Base-by-base conservation (phyloP, 2,113 vertebrate species). In the Meles meles region DNA sequence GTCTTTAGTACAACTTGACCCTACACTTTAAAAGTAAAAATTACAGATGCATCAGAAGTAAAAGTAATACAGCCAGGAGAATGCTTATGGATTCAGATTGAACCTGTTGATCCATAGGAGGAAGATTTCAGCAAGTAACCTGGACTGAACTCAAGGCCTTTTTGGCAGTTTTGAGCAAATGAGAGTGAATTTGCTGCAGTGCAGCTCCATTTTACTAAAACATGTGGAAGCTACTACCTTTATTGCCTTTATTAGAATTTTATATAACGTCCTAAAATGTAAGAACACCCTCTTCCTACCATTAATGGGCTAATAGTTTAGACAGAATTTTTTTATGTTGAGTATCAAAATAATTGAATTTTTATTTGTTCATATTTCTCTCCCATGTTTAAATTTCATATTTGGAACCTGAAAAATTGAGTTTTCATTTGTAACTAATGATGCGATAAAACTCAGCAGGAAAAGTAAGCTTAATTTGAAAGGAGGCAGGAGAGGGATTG, bases 281-380 rank as follows among this genome's bases (percentile, higher is more conserved):
- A 82, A 57, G 52, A 77, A 67, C 10, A 71, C 0, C 55, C 8
- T 47, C 18, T 96, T 89, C 31, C 82, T 95, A 29, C 71, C 11
- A 27, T 37, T 44, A 72, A 49, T 44, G 23, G 12, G 6, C 39
- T 67, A 69, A 84, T 42, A 80, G 29, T 18, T 88, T 86, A 57
- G 18, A 27, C 23, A 89, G n/a, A 90, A 9, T 7, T 65, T 72
- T 57, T 65, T 90, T 95, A 93, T 29, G 1, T 3, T 5, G 74
- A 86, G 34, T 72, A 82, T 87, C 18, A 81, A 93, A 89, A 52
- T 83, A 71, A 65, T 87, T 94, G 81, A 69, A 44, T 63, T 90
- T 97, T 81, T 82, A 93, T 96, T 87, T 93, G 47, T 88, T 90
- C 6, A 47, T 18, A 72, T 29, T 5, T 52, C 5, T 77, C 18